Evolutionary conservation across 2,113 vertebrate species (phyloP).

Genomic region (Gyps fulvus): DNA sequence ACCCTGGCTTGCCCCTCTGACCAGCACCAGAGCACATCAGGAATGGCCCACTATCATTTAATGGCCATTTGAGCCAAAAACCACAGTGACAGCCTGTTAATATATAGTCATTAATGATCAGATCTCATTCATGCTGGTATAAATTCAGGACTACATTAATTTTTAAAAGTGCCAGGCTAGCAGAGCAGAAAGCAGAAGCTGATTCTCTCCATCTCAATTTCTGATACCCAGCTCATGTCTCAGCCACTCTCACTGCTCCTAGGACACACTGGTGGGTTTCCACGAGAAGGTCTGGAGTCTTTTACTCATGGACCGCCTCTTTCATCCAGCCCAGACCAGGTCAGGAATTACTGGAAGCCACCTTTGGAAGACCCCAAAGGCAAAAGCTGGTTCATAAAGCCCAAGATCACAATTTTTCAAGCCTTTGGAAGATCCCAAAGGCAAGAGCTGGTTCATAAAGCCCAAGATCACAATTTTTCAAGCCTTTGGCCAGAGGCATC

Average conservation of each 20-base stretch:
- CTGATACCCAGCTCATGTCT: background rate
- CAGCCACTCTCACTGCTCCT: background rate
- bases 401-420: background rate
- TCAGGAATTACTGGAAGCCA: background rate
- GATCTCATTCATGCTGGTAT: background rate
- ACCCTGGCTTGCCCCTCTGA: background rate
- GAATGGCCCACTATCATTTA: background rate
- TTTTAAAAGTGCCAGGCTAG: background rate
- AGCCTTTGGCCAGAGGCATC: background rate
- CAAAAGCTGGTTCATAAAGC: background rate
- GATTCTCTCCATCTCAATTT: background rate
- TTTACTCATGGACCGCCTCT: background rate
- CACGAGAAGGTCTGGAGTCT: background rate
- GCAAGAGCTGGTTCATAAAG: background rate
- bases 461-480: fast-evolving
- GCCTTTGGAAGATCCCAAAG: background rate
- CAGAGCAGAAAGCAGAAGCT: background rate
- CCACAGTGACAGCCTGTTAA: background rate
- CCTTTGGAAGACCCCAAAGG: background rate
- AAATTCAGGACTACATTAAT: background rate
- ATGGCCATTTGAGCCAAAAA: background rate
- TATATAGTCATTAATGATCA: background rate
- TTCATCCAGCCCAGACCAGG: background rate
- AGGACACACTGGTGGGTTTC: background rate
- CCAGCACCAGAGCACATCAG: background rate